Evolutionary conservation across 2,113 vertebrate genomes (phyloP).

Genomic region (Boleophthalmus pectinirostris): DNA sequence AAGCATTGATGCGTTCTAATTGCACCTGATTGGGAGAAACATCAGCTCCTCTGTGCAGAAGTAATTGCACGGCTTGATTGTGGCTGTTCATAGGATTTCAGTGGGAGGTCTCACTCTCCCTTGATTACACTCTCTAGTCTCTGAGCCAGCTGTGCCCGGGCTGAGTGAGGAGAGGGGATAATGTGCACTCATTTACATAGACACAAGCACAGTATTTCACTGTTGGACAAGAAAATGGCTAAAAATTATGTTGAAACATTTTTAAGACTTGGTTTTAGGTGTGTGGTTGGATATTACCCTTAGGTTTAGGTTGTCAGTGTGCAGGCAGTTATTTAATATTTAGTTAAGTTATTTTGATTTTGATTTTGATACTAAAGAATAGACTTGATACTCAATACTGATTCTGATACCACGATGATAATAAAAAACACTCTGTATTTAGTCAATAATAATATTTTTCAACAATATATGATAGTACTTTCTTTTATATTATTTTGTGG

Average conservation of each 20-base stretch:
- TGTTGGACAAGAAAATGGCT: background rate
- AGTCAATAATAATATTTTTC: too few species aligned
- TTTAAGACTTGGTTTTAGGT: background rate
- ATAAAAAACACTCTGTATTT: too few species aligned
- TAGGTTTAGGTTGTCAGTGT: background rate
- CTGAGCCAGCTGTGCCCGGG: slow-evolving; percentile 51
- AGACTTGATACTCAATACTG: too few species aligned
- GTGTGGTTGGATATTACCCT: background rate
- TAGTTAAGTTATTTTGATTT: too few species aligned
- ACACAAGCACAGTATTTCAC: slow-evolving; percentile 8
- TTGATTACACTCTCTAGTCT: slow-evolving; percentile 59
- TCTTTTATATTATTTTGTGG: too few species aligned
- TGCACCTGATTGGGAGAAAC: slow-evolving; percentile 34
- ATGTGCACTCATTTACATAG: slow-evolving; percentile 52
- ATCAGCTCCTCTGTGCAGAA: slow-evolving; percentile 31
- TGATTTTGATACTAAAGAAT: too few species aligned
- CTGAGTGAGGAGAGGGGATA: slow-evolving; percentile 28
- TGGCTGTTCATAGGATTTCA: slow-evolving; percentile 1
- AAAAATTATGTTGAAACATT: background rate
- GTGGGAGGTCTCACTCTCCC: slow-evolving; percentile 26
- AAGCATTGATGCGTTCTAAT: slow-evolving; percentile 8
- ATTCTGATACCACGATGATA: too few species aligned
- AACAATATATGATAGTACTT: too few species aligned
- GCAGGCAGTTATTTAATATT: background rate
- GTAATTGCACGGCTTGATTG: slow-evolving; percentile 50